Evolutionary conservation across 2,888 invertebrate species (phyloP).

Genomic region (Bembecia ichneumoniformis): DNA sequence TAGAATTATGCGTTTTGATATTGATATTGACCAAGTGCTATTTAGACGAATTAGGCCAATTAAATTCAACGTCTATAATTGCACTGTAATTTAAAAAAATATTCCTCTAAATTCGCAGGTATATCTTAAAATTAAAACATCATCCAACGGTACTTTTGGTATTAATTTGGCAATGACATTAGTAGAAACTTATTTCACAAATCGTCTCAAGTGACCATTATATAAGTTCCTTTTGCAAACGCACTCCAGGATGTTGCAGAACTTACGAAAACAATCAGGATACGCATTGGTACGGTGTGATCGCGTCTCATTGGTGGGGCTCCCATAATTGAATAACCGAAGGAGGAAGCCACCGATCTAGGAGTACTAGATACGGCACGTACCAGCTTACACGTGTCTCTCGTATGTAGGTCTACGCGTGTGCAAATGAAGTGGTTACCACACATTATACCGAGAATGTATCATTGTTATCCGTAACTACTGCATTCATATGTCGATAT

Average conservation of each 20-base stretch:
- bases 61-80: no score
- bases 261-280: conserved; percentile 19
- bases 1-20: no score
- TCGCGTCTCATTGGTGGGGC: conserved; percentile 20
- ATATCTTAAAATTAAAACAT: no score
- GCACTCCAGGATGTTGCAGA: conserved; percentile 28
- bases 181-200: no score
- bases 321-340: conserved; percentile 26
- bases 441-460: not conserved
- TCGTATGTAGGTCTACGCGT: not conserved
- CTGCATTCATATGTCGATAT: not conserved
- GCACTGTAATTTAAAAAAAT: no score
- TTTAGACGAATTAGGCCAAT: no score
- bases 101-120: no score
- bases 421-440: not conserved
- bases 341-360: conserved; percentile 4
- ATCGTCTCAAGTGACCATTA: no score
- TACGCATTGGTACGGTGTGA: conserved; percentile 16
- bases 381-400: not conserved
- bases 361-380: not conserved
- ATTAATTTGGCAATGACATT: no score
- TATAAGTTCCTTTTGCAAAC: not conserved
- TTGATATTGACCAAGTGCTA: no score
- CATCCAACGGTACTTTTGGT: no score
- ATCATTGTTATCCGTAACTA: not conserved